Evolutionary conservation across 2,888 invertebrate species (phyloP).

Genomic region (Eueremaeus valkanovi): DNA sequence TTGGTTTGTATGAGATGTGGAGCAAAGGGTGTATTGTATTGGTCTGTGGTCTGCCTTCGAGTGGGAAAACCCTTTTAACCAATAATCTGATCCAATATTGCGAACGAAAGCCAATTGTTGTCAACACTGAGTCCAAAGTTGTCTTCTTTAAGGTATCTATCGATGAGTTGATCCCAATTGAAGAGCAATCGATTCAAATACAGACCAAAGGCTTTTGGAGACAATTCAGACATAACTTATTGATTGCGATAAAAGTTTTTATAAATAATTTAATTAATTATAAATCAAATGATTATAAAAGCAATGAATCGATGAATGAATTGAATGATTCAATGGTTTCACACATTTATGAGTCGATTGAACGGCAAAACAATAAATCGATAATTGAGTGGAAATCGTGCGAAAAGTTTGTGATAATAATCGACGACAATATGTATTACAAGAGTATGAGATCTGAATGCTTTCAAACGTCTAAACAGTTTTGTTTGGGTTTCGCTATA

Average conservation of each 20-base stretch:
- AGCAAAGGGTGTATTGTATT: background rate
- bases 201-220: background rate
- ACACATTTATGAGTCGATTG: background rate
- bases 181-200: background rate
- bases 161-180: background rate
- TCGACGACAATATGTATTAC: constrained; percentile 10
- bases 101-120: background rate
- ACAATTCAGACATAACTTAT: background rate
- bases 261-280: background rate
- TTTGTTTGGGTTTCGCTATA: background rate
- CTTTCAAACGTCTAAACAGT: background rate
- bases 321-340: background rate
- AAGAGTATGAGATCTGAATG: constrained; percentile 7
- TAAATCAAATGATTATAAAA: background rate
- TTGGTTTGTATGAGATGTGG: background rate
- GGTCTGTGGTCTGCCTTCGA: background rate
- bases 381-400: background rate
- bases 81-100: background rate
- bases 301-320: background rate
- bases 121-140: background rate
- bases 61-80: constrained; percentile 3
- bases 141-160: background rate
- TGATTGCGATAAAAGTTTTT: background rate
- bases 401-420: background rate
- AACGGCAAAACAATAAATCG: background rate